phyloP scores from a whole-genome alignment of 2,113 vertebrate species.

The Bagarius yarrelli region DNA sequence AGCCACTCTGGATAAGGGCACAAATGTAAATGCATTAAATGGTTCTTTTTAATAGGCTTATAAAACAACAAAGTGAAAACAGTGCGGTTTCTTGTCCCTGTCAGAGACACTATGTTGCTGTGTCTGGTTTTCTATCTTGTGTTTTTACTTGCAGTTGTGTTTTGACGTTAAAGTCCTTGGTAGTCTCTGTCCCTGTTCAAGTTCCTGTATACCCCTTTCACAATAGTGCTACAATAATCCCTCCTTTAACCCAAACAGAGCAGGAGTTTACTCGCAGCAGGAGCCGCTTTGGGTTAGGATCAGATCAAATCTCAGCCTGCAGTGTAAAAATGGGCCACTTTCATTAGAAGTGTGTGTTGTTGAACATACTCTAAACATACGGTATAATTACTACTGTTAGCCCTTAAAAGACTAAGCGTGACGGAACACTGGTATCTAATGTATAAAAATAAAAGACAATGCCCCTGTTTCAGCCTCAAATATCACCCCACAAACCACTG shows the following conservation, averaged over 20 bases:
- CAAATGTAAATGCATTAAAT: background rate
- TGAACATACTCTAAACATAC: background rate
- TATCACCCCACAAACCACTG: too few species aligned
- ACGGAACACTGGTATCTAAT: too few species aligned
- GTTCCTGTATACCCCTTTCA: background rate
- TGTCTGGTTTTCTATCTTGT: too few species aligned
- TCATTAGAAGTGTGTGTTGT: background rate
- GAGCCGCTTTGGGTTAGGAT: slow-evolving; percentile 9
- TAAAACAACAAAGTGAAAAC: background rate
- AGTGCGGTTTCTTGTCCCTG: background rate
- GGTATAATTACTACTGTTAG: too few species aligned
- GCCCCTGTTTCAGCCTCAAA: too few species aligned
- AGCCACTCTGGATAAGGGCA: too few species aligned
- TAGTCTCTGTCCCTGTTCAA: too few species aligned
- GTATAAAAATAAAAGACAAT: too few species aligned
- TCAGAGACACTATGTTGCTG: too few species aligned
- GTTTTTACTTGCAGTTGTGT: background rate
- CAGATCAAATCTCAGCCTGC: too few species aligned
- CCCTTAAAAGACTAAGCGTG: too few species aligned
- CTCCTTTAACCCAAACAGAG: slow-evolving; percentile 38
- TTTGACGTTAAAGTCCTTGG: too few species aligned
- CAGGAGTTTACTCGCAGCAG: slow-evolving; percentile 14
- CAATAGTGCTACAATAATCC: slow-evolving; percentile 25
- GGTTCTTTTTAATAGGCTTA: background rate
- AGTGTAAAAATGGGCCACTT: background rate